Evolutionary conservation across 2,888 invertebrate species (phyloP), one percentile per base, ranked within the genome.

Genomic region (Clitarchus hookeri): DNA sequence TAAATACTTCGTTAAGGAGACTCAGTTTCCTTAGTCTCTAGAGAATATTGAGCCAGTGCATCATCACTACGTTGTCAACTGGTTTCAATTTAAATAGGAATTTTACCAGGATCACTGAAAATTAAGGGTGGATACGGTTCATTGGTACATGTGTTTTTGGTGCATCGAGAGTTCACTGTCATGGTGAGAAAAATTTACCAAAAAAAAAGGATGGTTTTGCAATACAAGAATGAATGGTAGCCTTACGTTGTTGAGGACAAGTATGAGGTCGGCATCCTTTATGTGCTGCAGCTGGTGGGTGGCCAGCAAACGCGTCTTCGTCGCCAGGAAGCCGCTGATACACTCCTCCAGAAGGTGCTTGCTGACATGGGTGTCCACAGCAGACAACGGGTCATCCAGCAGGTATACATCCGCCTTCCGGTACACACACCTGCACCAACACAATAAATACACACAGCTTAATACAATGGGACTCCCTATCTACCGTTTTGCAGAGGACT

Each of bases 211-310:
- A 84, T 48, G 25, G 65, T 23, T 36, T 36, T 36, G 36, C 4
- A 36, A 36, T 4, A 36, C 36, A 36, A 25, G 19, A 78, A 19
- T 27, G 8, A 85, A 12, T 65, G 2, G 53, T 65, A 48, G 16
- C 92, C 93, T 93, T 89, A 95, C 96, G 90, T 95, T 94, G 86
- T 94, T 93, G 84, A 96, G 90, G 85, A 95, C 92, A 88, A 95
- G 91, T 84, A 96, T 93, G 87, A 92, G 92, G 90, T 95, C 94
- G 0, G 94, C 95, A n/a, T 92, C 90, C 89, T 94, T 94, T 48
- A 96, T 92, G 89, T 95, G 96, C 90, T 97, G 97, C 44, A 97
- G 91, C 90, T 97, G 97, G 91, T 97, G 97, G 0, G 97, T 97
- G 87, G 97, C 96, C 16, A 97, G 93, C 88, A 97, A 93, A 44